phyloP scores from a whole-genome alignment of 2,113 vertebrate species.

The Macrotis lagotis region DNA sequence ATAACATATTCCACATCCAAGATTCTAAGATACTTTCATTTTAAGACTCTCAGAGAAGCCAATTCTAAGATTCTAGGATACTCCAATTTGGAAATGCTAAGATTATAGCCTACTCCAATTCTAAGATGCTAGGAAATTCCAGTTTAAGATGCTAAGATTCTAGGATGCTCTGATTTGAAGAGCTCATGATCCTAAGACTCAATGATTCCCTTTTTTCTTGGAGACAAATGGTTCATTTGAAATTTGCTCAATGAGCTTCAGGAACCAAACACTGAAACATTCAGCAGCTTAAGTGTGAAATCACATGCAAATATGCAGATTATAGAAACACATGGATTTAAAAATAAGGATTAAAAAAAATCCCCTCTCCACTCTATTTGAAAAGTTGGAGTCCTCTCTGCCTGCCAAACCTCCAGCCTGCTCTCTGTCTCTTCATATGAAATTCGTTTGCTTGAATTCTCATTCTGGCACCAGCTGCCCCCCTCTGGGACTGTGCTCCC shows the following conservation, averaged over 20 bases:
- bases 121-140: background rate
- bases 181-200: background rate
- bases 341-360: background rate
- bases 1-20: background rate
- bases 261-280: background rate
- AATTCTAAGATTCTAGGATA: background rate
- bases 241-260: background rate
- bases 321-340: conserved; percentile 51
- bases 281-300: background rate
- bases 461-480: rapidly evolving
- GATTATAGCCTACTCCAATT: background rate
- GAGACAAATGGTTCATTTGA: background rate
- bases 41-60: too few relatives aligned
- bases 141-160: background rate
- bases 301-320: background rate
- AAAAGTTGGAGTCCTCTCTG: background rate
- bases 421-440: background rate
- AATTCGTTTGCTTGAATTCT: background rate
- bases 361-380: background rate
- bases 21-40: too few relatives aligned
- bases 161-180: background rate
- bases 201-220: background rate
- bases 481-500: background rate
- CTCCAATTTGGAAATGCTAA: background rate
- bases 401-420: background rate